phyloP scores from a whole-genome alignment of 2,113 vertebrate genomes.

The Aegithalos caudatus region DNA sequence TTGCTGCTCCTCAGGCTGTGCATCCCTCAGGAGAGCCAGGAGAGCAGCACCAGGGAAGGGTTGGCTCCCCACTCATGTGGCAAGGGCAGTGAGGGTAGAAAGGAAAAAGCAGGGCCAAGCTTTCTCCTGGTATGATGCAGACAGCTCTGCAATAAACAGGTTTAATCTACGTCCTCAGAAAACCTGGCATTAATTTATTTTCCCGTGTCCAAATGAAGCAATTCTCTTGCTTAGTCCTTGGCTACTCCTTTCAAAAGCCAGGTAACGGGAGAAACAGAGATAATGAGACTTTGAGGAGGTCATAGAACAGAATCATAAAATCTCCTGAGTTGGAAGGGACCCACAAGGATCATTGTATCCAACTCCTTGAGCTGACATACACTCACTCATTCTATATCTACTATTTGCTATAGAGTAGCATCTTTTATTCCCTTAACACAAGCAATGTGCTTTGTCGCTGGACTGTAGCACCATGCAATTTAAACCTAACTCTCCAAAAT shows the following conservation, averaged over 20 bases:
- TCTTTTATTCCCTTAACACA: neutral
- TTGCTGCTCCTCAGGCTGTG: neutral
- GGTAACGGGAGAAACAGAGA: neutral
- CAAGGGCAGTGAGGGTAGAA: neutral
- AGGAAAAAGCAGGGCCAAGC: neutral
- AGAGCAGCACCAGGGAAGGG: neutral
- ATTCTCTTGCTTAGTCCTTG: neutral
- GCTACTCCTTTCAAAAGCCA: neutral
- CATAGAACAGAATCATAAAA: neutral
- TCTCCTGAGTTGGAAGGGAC: neutral
- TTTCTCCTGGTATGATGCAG: neutral
- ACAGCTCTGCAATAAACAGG: neutral
- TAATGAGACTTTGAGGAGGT: neutral
- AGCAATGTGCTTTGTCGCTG: neutral
- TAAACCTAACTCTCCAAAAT: neutral
- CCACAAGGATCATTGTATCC: neutral
- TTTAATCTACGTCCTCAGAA: neutral
- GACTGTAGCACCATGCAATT: neutral
- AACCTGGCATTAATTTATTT: neutral
- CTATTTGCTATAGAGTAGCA: neutral
- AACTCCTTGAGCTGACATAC: neutral
- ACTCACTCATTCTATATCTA: neutral
- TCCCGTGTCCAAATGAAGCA: neutral
- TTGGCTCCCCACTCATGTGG: fast-evolving
- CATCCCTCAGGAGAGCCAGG: fast-evolving